A percentile compares a stretch with the other conserved stretches of the same genome.
These are phyloP conservation scores for Leucophenga maculata DNA, from an alignment of 2,888 invertebrate species.

Conservation along the genomic window DNA sequence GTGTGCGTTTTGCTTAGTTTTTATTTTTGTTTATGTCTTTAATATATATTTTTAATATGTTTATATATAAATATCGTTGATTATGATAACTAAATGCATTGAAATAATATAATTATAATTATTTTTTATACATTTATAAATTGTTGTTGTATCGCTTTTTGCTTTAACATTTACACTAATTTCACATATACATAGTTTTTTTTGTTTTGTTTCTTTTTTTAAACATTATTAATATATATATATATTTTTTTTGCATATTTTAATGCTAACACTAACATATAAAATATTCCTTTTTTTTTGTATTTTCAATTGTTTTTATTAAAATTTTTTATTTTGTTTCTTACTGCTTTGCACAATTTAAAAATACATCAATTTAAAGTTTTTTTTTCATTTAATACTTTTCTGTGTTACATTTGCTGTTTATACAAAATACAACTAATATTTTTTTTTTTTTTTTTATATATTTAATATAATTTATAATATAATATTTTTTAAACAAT, in stretches of 20 bases:
- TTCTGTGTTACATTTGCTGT: conserved; percentile 16
- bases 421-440: conserved; percentile 47
- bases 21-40: conserved; percentile 32
- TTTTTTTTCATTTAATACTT: conserved; percentile 25
- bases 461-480: conserved; percentile 28
- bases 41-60: conserved; percentile 32
- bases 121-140: conserved; percentile 29
- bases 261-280: conserved; percentile 35
- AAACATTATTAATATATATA: not conserved
- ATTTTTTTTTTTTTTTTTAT: conserved; percentile 21
- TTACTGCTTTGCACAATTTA: conserved; percentile 19
- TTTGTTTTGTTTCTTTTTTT: not conserved
- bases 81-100: conserved; percentile 47
- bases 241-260: conserved; percentile 26
- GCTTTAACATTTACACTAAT: conserved; percentile 35
- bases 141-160: conserved; percentile 19
- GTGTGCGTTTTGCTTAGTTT: conserved; percentile 30
- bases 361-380: conserved; percentile 21
- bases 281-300: conserved; percentile 39
- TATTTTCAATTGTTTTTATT: conserved; percentile 22
- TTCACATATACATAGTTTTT: conserved; percentile 26
- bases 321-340: not conserved
- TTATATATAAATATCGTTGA: conserved; percentile 38
- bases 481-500: conserved; percentile 60
- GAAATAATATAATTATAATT: conserved; percentile 34